These are phyloP conservation scores for Tolmerus cingulatus DNA, from an alignment of 2,888 invertebrate species.

Conservation along the genomic window DNA sequence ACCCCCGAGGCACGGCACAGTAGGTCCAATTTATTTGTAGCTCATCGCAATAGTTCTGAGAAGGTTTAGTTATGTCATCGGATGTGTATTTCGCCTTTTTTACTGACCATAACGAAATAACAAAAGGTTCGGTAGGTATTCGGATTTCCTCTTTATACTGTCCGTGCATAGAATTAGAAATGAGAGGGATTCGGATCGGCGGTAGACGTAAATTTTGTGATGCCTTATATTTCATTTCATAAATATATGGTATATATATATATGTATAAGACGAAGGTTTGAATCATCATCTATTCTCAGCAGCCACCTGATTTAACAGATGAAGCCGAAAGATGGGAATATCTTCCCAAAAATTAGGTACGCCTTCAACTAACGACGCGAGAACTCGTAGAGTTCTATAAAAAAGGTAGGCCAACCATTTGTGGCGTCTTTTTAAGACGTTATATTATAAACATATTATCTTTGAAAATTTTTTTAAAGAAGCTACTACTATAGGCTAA, in stretches of 20 bases:
- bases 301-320: not conserved
- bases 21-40: conserved; percentile 1
- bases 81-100: not conserved
- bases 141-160: not conserved
- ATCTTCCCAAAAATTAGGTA: not conserved
- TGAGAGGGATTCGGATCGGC: not conserved
- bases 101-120: conserved; percentile 1
- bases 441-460: too few species aligned
- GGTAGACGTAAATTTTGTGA: not conserved
- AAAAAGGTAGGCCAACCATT: not conserved
- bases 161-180: not conserved
- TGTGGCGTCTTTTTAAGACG: too few species aligned
- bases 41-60: not conserved
- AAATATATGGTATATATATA: too few species aligned
- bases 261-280: not conserved
- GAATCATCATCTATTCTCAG: not conserved
- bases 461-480: too few species aligned
- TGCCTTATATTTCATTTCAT: not conserved
- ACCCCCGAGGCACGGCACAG: not conserved
- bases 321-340: not conserved
- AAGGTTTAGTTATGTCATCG: conserved; percentile 18
- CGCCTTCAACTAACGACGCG: not conserved
- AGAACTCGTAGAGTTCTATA: not conserved
- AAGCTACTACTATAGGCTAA: too few species aligned
- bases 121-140: conserved; percentile 1